Evolutionary conservation across 1,140 invertebrate genomes (phyloP), one percentile per base, ranked within the genome.

Genomic region (Holotrichia oblita): DNA sequence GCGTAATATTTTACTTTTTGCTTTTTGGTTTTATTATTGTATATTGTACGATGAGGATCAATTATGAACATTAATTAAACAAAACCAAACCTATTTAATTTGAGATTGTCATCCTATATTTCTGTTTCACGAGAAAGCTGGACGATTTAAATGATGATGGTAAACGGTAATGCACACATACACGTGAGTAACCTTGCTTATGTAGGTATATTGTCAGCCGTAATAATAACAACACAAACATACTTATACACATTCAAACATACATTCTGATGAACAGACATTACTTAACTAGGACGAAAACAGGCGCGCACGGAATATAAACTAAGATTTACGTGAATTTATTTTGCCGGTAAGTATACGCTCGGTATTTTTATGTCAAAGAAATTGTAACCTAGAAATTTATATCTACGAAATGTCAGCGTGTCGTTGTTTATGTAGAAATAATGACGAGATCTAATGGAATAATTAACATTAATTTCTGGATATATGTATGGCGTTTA

Each of bases 341-440:
- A 69, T 69, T 69, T 69, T 69, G 61, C 24, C 22, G 61, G 61
- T 69, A 69, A 69, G 61, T 69, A n/a, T n/a, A 22, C 7, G 22
- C 6, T 69, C 4, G 61, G 61, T 27, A 69, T 69, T 69, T 69
- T 69, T 69, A 69, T 69, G 61, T 69, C 61, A 34, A 69, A 69
- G 61, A 69, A 69, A 69, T 69, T 69, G 61, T 69, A 69, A 69
- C 61, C 61, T 69, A 69, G 61, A 69, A 69, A 69, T 69, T 17
- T 3, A 69, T 24, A 34, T 17, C 12, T 55, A 55, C 14, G 12
- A 69, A 69, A 69, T 69, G 61, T 69, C 24, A 69, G 9, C 61
- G 48, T 55, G 48, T 55, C 48, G n/a, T 55, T 17, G 48, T 55
- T 55, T 55, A 55, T 17, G 48, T 55, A 55, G 48, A 55, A 55